Conservation (phyloP, 2,113 vertebrate species). For the Zosterops borbonicus region DNA sequence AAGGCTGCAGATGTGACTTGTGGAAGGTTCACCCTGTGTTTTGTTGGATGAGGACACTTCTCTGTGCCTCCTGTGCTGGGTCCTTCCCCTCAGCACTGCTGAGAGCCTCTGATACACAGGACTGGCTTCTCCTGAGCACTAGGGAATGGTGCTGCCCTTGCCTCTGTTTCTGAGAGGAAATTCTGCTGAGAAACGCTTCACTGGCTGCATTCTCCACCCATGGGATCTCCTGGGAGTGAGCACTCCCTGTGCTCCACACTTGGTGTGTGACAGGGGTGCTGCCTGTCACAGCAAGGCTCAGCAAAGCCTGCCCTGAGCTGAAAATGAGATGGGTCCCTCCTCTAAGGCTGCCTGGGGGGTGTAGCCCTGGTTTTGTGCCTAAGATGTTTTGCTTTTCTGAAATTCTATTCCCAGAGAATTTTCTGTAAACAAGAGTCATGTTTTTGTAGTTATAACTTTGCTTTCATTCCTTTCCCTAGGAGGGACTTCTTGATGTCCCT, state of each 20-base stretch:
- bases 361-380: too few species aligned
- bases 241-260: accelerated
- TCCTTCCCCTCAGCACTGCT: background rate
- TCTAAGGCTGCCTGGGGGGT: background rate
- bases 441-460: too few species aligned
- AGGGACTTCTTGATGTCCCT: too few species aligned
- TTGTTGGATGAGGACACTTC: background rate
- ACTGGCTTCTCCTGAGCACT: background rate
- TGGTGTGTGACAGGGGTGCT: accelerated
- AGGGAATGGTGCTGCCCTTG: background rate
- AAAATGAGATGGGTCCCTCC: accelerated
- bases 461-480: too few species aligned
- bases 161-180: background rate
- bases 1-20: background rate
- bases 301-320: background rate
- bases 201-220: background rate
- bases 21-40: background rate
- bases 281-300: background rate
- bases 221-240: background rate
- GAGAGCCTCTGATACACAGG: background rate
- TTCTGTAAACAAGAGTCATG: too few species aligned
- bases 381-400: too few species aligned
- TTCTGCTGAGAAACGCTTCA: background rate
- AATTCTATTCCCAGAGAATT: too few species aligned
- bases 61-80: background rate